phyloP scores from a whole-genome alignment of 2,888 invertebrate genomes.

The Ferrisia virgata region DNA sequence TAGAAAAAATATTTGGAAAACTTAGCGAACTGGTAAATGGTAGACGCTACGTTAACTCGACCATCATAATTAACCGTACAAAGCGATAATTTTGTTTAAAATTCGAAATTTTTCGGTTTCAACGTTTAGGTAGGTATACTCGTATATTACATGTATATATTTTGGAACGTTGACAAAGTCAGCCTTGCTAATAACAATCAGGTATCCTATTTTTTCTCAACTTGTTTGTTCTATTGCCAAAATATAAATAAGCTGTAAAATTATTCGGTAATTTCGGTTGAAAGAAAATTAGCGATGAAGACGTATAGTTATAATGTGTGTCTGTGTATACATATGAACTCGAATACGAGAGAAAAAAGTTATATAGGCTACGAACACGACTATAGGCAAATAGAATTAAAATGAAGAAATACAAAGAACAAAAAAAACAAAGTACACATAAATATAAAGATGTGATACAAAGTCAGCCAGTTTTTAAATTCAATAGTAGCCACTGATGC shows the following conservation, averaged over 20 bases:
- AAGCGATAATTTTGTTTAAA: slow-evolving; percentile 7
- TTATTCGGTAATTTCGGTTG: slow-evolving; percentile 2
- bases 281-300: neutral
- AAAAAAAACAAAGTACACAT: neutral
- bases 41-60: neutral
- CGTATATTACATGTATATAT: too few species aligned
- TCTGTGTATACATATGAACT: too few species aligned
- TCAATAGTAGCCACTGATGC: neutral
- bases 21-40: neutral
- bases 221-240: slow-evolving; percentile 8
- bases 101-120: neutral
- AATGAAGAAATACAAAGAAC: too few species aligned
- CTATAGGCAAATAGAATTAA: too few species aligned
- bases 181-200: neutral
- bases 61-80: neutral
- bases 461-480: neutral
- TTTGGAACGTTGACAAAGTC: slow-evolving; percentile 9
- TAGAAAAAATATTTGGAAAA: neutral
- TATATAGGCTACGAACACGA: too few species aligned
- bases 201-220: slow-evolving; percentile 5
- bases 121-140: too few species aligned
- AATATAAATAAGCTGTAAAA: slow-evolving; percentile 29
- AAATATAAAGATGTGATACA: neutral
- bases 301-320: too few species aligned
- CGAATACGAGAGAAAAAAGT: neutral